Evolutionary conservation across 2,113 vertebrate genomes (phyloP).

Genomic region (Upupa epops): DNA sequence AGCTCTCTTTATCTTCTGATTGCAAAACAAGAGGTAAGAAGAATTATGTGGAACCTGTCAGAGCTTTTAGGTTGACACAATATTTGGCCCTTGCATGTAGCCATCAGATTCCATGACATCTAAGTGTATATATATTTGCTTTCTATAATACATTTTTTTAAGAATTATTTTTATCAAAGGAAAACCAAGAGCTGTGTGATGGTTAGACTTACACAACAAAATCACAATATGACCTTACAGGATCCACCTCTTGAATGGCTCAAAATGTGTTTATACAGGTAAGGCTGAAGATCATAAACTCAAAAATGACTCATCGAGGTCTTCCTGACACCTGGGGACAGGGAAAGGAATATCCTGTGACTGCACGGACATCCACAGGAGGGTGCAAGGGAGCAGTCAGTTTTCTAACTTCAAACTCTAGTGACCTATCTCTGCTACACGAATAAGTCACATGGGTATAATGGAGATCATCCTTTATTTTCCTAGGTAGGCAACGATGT

Average conservation of each 20-base stretch:
- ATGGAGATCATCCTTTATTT: neutral
- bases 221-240: neutral
- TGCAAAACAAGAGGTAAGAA: neutral
- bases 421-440: neutral
- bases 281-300: neutral
- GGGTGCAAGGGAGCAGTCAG: fast-evolving
- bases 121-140: neutral
- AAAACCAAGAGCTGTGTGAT: neutral
- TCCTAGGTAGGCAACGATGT: neutral
- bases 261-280: neutral
- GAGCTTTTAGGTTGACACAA: neutral
- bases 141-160: neutral
- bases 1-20: neutral
- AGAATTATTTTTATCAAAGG: too few species aligned
- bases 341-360: neutral
- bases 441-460: neutral
- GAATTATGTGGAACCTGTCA: neutral
- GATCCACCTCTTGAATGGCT: neutral
- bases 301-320: neutral
- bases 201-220: neutral
- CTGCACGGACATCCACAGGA: neutral
- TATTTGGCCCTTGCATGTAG: neutral
- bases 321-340: neutral
- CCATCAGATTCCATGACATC: neutral
- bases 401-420: neutral